These are phyloP conservation scores for Columba livia DNA, from an alignment of 2,113 vertebrate genomes.

Conservation along the genomic window DNA sequence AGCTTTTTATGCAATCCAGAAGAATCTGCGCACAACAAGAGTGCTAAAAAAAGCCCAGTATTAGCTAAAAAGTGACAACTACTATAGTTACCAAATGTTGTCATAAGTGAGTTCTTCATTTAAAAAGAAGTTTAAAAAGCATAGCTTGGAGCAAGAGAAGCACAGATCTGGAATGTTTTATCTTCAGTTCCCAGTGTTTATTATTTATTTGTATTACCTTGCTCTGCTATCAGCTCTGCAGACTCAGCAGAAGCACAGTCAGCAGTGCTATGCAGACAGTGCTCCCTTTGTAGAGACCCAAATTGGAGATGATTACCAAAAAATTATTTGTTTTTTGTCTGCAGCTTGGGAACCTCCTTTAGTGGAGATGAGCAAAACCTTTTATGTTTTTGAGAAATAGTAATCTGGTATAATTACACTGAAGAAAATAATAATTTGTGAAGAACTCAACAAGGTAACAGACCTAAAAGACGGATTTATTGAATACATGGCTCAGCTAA, in stretches of 20 bases:
- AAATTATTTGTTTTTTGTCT: neutral
- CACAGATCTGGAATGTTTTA: neutral
- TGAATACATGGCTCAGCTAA: neutral
- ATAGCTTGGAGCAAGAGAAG: neutral
- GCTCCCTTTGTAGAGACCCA: slow-evolving; percentile 22
- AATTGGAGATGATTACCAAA: neutral
- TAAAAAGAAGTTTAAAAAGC: neutral
- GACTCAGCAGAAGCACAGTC: neutral
- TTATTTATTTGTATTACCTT: slow-evolving; percentile 47
- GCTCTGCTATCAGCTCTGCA: neutral
- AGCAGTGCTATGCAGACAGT: neutral
- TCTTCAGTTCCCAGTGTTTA: neutral
- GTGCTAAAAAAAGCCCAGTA: neutral
- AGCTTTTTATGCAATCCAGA: neutral
- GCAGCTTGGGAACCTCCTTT: neutral
- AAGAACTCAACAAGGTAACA: neutral
- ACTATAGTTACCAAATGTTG: neutral
- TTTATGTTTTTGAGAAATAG: neutral
- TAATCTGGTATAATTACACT: neutral
- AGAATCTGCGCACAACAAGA: neutral
- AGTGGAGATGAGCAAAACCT: neutral
- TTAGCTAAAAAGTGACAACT: neutral
- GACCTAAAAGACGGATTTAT: neutral
- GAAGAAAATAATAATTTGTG: neutral
- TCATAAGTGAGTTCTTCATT: neutral